Evolutionary conservation across 2,113 vertebrate genomes (phyloP).

Genomic region (Leptobrachium leishanense): DNA sequence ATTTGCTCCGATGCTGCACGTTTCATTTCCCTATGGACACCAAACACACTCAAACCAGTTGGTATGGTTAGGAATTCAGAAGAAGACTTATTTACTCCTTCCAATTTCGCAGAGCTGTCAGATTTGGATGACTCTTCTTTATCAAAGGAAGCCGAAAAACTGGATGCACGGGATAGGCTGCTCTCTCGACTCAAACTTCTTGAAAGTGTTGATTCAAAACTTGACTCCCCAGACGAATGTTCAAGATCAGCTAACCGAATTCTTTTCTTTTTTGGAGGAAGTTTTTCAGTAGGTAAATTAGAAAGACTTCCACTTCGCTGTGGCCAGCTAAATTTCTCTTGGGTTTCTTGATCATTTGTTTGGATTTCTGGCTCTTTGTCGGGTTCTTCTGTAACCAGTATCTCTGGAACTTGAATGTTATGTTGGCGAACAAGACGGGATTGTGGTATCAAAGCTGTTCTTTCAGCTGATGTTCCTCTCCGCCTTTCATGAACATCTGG

Average conservation of each 20-base stretch:
- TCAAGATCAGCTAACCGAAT: slow-evolving; percentile 94
- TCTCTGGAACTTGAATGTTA: slow-evolving; percentile 97
- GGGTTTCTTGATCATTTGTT: slow-evolving; percentile 75
- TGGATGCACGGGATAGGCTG: slow-evolving; percentile 89
- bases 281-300: slow-evolving; percentile 92
- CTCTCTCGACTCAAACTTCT: slow-evolving; percentile 92
- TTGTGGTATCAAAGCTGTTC: slow-evolving; percentile 65
- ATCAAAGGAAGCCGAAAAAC: slow-evolving; percentile 91
- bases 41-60: slow-evolving; percentile 74
- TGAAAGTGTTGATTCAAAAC: slow-evolving; percentile 88
- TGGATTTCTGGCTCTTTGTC: slow-evolving; percentile 84
- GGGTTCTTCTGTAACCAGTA: slow-evolving; percentile 94
- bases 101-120: slow-evolving; percentile 75
- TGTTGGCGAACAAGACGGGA: slow-evolving; percentile 90
- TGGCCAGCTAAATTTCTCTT: slow-evolving; percentile 92
- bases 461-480: slow-evolving; percentile 60
- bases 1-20: slow-evolving; percentile 92
- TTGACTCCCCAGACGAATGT: slow-evolving; percentile 90
- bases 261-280: slow-evolving; percentile 96
- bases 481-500: slow-evolving; percentile 64
- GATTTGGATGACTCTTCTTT: slow-evolving; percentile 81
- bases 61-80: slow-evolving; percentile 80
- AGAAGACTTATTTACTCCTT: slow-evolving; percentile 68
- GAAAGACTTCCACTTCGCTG: slow-evolving; percentile 93
- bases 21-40: slow-evolving; percentile 86